Base-by-base conservation (phyloP, 2,888 invertebrate genomes). In the Amaurobius ferox region DNA sequence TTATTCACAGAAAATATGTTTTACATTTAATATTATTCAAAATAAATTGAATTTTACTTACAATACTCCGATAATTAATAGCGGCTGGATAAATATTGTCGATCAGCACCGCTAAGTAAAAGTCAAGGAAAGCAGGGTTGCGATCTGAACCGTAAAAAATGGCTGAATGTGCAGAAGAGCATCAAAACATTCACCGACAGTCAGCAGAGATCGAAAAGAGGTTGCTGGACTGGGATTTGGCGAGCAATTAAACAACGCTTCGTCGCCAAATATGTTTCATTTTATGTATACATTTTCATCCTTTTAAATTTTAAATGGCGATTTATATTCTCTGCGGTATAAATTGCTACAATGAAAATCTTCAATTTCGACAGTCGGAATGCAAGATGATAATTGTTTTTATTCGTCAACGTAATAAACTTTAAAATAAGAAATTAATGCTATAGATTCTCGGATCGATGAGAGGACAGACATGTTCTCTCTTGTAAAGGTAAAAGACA, bases 121-220 rank as follows among this genome's bases (percentile, higher is more conserved):
- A 23, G 13, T 3, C 40, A 40, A n/a, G 11, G 28, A 68, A n/a
- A 40, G 13, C 28, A 6, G 16, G n/a, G 40, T 1, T 16, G 39
- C 16, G 23, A 68, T n/a, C 39, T 68, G 35, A 32, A 71, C 19
- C 66, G 32, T 62, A 76, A 83, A 83, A n/a, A 76, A 76, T 83
- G 76, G 81, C 81, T 62, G 81, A 83, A 70, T 30, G 67, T 35
- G 68, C 40, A 79, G 66, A 61, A 78, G 39, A 48, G 70, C 64
- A 72, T 64, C 66, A 23, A 61, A 76, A 39, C 70, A 40, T 70
- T 74, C 71, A 48, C 70, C 70, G 74, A 76, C 39, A 23, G 32
- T 30, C 67, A 29, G 23, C 71, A 72, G 64, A 79, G n/a, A 48
- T 61, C 40, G n/a, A n/a, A 39, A 1, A 3, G 64, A 28, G 81